A percentile compares a stretch with the other conserved stretches of the same genome.
Evolutionary conservation across 1,140 invertebrate genomes (phyloP).

Genomic region (Tetramorium simillimum): DNA sequence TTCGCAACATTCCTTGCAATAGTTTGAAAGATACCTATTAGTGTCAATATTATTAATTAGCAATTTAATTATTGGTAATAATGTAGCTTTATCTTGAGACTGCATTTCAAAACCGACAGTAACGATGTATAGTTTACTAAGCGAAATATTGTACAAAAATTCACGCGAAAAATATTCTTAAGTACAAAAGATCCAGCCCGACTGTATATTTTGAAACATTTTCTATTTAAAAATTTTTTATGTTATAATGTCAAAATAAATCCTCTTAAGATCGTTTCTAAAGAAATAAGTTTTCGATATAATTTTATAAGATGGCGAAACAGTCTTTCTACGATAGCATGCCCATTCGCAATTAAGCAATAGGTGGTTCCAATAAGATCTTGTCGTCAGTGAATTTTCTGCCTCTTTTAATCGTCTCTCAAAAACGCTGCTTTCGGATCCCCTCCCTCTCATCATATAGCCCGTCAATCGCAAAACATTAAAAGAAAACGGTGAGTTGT

Average conservation of each 20-base stretch:
- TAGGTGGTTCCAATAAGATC: not conserved
- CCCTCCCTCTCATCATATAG: not conserved
- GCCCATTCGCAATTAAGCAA: not conserved
- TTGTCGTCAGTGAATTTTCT: not conserved
- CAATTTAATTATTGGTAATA: no score
- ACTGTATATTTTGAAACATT: no score
- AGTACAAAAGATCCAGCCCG: no score
- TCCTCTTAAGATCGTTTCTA: not conserved
- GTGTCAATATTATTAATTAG: no score
- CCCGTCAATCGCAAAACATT: slow-evolving; percentile 71
- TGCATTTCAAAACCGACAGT: no score
- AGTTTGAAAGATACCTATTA: no score
- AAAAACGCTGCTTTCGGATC: not conserved
- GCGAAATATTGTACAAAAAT: no score
- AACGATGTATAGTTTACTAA: no score
- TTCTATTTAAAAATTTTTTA: not conserved
- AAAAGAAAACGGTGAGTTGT: slow-evolving; percentile 74
- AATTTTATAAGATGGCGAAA: not conserved
- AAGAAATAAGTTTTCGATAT: not conserved
- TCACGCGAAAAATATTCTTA: no score
- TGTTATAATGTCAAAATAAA: not conserved
- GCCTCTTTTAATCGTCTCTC: not conserved
- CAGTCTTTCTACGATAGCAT: not conserved
- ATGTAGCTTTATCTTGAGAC: no score
- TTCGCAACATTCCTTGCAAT: no score